Conservation (phyloP, 2,888 invertebrate genomes). For the Synergus japonicus region DNA sequence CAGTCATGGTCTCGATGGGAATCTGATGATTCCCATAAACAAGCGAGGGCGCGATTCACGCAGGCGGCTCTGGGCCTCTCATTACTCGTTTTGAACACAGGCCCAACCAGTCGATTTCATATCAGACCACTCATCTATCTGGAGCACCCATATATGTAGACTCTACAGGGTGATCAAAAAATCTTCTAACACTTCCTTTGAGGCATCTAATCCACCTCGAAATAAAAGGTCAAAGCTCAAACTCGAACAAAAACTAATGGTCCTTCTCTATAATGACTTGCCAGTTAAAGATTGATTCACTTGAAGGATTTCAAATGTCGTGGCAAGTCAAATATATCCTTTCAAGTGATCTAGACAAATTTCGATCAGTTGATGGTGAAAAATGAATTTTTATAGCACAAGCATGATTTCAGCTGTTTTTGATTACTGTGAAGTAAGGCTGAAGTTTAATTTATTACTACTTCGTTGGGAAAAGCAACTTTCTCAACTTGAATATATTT, state of each 20-base stretch:
- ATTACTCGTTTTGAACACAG: slow-evolving; percentile 56
- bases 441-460: too few species aligned
- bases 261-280: neutral
- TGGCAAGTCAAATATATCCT: neutral
- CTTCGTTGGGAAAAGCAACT: too few species aligned
- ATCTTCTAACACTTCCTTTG: slow-evolving; percentile 23
- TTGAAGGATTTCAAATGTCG: neutral
- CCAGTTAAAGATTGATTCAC: neutral
- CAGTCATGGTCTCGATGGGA: slow-evolving; percentile 52
- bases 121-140: slow-evolving; percentile 60
- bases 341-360: neutral
- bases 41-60: slow-evolving; percentile 54
- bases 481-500: too few species aligned
- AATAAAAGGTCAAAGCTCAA: neutral
- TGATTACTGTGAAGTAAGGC: too few species aligned
- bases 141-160: slow-evolving; percentile 56
- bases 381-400: neutral
- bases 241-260: neutral
- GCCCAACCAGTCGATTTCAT: slow-evolving; percentile 57
- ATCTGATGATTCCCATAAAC: slow-evolving; percentile 59
- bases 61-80: slow-evolving; percentile 60
- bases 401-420: too few species aligned
- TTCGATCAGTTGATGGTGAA: neutral
- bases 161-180: slow-evolving; percentile 28
- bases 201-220: neutral